Conservation (phyloP, 64 coral and sea anemone genomes). For the Pachyseris speciosa region DNA sequence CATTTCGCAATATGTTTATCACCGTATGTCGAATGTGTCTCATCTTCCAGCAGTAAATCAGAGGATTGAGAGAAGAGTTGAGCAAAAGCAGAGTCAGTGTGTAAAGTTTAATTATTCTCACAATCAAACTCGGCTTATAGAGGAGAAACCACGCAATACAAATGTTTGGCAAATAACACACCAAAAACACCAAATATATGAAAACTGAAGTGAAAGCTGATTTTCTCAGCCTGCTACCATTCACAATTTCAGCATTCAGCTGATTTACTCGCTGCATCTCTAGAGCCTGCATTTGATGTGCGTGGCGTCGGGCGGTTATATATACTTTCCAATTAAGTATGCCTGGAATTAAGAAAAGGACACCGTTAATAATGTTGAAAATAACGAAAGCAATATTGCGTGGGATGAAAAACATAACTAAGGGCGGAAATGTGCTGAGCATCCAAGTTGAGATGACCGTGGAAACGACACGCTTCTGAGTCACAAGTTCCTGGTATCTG, state of each 20-base stretch:
- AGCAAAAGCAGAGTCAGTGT: neutral
- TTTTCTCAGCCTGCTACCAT: neutral
- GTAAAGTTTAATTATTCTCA: neutral
- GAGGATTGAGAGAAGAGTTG: neutral
- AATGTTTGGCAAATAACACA: neutral
- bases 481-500: conserved; percentile 12
- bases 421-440: neutral
- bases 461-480: neutral
- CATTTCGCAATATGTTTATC: neutral
- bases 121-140: neutral
- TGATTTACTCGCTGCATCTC: neutral
- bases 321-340: neutral
- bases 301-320: neutral
- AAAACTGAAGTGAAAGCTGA: neutral
- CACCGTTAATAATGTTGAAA: neutral
- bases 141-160: neutral
- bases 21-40: neutral
- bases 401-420: neutral
- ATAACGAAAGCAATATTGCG: neutral
- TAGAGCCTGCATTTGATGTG: neutral
- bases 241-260: neutral
- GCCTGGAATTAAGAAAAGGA: neutral
- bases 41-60: neutral
- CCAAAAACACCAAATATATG: conserved; percentile 6
- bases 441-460: conserved; percentile 8